Percentiles rank a stretch among this genome's conserved stretches.
These are phyloP conservation scores for Unio delphinus DNA, from an alignment of 2,888 invertebrate genomes.

Conservation along the genomic window DNA sequence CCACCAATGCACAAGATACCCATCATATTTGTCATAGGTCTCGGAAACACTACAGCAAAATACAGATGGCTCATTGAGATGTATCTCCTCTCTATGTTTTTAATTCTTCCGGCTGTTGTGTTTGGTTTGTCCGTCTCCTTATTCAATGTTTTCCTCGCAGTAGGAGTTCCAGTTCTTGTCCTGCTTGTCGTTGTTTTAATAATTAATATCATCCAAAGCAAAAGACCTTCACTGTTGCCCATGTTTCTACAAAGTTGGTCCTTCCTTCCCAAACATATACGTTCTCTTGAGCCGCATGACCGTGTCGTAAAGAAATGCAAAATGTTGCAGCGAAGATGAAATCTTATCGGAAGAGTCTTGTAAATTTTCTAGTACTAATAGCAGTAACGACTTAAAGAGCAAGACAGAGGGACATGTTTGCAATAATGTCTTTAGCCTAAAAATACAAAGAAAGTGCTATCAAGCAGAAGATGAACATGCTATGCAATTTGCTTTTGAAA, in stretches of 20 bases:
- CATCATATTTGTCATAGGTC: conserved; percentile 72
- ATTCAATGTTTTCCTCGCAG: conserved; percentile 41
- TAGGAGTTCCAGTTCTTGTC: conserved; percentile 52
- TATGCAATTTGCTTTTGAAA: too few species aligned
- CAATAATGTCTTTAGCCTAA: too few species aligned
- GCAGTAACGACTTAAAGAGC: too few species aligned
- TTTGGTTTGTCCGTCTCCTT: conserved; percentile 63
- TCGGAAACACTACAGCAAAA: conserved; percentile 74
- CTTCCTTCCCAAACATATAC: conserved; percentile 62
- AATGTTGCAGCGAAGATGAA: too few species aligned
- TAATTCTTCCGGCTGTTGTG: conserved; percentile 59
- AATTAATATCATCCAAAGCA: conserved; percentile 60
- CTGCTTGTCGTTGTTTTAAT: conserved; percentile 55
- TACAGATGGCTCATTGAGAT: conserved; percentile 76
- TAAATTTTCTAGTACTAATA: too few species aligned
- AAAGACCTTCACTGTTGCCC: conserved; percentile 54
- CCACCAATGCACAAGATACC: conserved; percentile 73
- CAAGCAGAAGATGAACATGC: too few species aligned
- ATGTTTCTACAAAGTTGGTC: conserved; percentile 60
- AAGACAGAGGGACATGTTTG: too few species aligned
- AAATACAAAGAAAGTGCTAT: too few species aligned
- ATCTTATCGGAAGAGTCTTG: too few species aligned
- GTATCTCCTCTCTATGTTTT: conserved; percentile 68
- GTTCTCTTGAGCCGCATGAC: conserved; percentile 64
- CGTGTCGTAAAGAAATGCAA: conserved; percentile 34